Base-by-base conservation (phyloP, 2,113 vertebrate species). In the Anas platyrhynchos region DNA sequence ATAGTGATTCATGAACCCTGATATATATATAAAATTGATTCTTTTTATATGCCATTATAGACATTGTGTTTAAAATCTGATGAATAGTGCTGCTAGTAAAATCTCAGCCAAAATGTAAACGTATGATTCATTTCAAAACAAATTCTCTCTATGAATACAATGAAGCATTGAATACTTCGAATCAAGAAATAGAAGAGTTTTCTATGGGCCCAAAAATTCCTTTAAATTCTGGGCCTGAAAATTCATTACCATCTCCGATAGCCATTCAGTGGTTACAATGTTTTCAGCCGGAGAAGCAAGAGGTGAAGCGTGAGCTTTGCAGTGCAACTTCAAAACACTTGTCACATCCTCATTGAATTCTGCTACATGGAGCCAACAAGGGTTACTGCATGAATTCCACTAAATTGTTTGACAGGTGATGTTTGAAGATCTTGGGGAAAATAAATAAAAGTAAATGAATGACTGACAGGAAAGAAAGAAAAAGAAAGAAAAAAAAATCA, bases 311-410 rank as follows among this genome's bases (percentile, higher is more conserved):
- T 0, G 0, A 93, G 62, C 23, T 88, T 80, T 88, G 76, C n/a
- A 31, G n/a, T 50, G 41, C 78, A 77, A 59, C 86, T 80, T 95
- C 76, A 77, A 77, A 94, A 88, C 43, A 67, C 27, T 68, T 71
- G 79, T 88, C 94, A 92, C 46, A 90, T 67, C 68, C 79, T 85
- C 72, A 50, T 1, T 88, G 83, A 90, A 90, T 88, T 90, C 80
- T 81, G 72, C 72, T 0, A 0, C 79, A 54, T 0, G 0, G 50
- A 91, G 38, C 65, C 55, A 91, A 83, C 66, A 78, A 74, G n/a
- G 23, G 63, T 41, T 89, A 91, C 32, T 74, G 63, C 86, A 88
- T 9, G 25, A 83, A 80, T 71, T 67, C 74, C 61, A 55, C 61
- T 82, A 81, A 74, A 87, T 94, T 86, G 82, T 89, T 81, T 93